These are phyloP conservation scores for Steatornis caripensis DNA, from an alignment of 2,113 vertebrate species.

Conservation along the genomic window DNA sequence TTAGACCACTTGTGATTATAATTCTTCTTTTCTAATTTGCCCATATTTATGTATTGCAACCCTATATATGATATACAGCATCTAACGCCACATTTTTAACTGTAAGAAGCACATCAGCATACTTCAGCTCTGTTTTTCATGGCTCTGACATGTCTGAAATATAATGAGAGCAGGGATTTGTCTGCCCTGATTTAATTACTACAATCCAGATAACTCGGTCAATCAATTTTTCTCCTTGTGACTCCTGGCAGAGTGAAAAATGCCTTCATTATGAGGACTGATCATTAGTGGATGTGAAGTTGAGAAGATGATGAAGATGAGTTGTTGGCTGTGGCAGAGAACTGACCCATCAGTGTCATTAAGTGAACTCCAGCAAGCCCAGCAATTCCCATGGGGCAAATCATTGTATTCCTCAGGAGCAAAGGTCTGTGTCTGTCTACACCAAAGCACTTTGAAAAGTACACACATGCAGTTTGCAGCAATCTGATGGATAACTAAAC, in stretches of 20 bases:
- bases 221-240: slow-evolving; percentile 73
- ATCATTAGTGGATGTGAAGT: slow-evolving; percentile 71
- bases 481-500: slow-evolving; percentile 57
- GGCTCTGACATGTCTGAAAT: slow-evolving; percentile 70
- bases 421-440: slow-evolving; percentile 57
- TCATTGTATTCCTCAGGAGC: slow-evolving; percentile 52
- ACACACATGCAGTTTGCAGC: slow-evolving; percentile 27
- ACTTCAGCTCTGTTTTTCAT: slow-evolving; percentile 53
- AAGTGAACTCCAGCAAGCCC: slow-evolving; percentile 42
- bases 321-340: slow-evolving; percentile 63
- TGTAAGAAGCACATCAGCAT: slow-evolving; percentile 46
- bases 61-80: not conserved
- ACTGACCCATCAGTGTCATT: slow-evolving; percentile 69
- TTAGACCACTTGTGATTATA: not conserved
- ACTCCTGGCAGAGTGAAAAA: slow-evolving; percentile 71
- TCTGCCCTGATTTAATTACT: slow-evolving; percentile 72
- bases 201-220: slow-evolving; percentile 73
- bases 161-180: slow-evolving; percentile 71
- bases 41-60: not conserved
- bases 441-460: slow-evolving; percentile 41
- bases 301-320: slow-evolving; percentile 72
- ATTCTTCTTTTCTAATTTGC: slow-evolving; percentile 15
- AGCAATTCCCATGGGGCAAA: slow-evolving; percentile 36
- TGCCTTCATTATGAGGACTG: slow-evolving; percentile 70
- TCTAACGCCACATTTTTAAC: slow-evolving; percentile 14